These are phyloP conservation scores for Lampropteryx suffumata DNA, from an alignment of 2,888 invertebrate species.

Conservation along the genomic window DNA sequence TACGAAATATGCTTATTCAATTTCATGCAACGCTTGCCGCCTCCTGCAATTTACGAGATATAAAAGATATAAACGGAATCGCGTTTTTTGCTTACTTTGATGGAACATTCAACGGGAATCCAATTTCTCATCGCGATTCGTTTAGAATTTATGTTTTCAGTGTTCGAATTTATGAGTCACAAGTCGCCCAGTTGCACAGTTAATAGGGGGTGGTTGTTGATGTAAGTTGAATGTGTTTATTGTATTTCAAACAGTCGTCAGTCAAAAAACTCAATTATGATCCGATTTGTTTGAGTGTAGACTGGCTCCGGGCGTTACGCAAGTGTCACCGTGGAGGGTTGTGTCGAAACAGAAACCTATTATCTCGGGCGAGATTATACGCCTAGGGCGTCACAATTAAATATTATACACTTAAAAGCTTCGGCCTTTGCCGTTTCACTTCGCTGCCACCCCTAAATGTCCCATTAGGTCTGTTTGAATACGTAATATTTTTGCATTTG, in stretches of 20 bases:
- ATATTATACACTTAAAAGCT: slow-evolving; percentile 84
- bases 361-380: slow-evolving; percentile 83
- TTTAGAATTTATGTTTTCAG: slow-evolving; percentile 69
- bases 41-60: slow-evolving; percentile 84
- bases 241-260: slow-evolving; percentile 55
- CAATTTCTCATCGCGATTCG: slow-evolving; percentile 75
- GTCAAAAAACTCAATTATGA: slow-evolving; percentile 76
- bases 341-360: slow-evolving; percentile 83
- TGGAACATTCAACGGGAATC: slow-evolving; percentile 81
- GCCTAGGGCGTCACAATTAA: slow-evolving; percentile 84
- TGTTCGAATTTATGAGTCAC: slow-evolving; percentile 57
- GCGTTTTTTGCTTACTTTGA: slow-evolving; percentile 83
- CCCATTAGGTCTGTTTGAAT: slow-evolving; percentile 83
- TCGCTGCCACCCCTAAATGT: slow-evolving; percentile 83
- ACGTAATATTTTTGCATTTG: slow-evolving; percentile 83
- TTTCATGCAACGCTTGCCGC: slow-evolving; percentile 83
- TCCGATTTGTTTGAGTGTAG: slow-evolving; percentile 78
- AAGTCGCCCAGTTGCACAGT: slow-evolving; percentile 34
- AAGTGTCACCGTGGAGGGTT: slow-evolving; percentile 80
- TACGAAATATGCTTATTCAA: slow-evolving; percentile 84
- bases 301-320: slow-evolving; percentile 69
- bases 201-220: slow-evolving; percentile 17
- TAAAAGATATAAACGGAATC: slow-evolving; percentile 84
- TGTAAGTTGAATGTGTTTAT: slow-evolving; percentile 36
- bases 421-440: slow-evolving; percentile 83